Base-by-base conservation (phyloP, 2,113 vertebrate species). In the Dinomys branickii region DNA sequence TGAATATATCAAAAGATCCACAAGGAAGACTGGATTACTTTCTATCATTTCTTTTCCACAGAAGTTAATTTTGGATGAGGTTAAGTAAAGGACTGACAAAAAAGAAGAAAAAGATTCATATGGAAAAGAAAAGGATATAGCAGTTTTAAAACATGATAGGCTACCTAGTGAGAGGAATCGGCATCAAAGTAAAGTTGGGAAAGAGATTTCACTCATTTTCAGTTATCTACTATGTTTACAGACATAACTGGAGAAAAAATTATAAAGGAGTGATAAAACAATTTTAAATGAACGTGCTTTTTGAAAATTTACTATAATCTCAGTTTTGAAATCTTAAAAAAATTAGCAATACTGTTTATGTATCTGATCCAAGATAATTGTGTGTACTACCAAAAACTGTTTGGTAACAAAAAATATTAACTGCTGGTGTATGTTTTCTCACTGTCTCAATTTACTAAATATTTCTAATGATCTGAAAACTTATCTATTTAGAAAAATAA, bases 301-400 rank as follows among this genome's bases (percentile, higher is more conserved):
- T 92, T 63, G 47, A 85, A 96, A 93, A 88, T 75, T 84, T 92
- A 59, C 5, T 44, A 28, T 12, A 61, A 80, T 90, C 22, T 94
- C 52, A 88, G 69, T 82, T 96, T 85, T 52, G 30, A 93, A 94
- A 63, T 88, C 38, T 93, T n/a, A 85, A 88, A 88, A 88, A 88
- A 69, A 75, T 11, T 84, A 92, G 69, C 77, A 90, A 59, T 41
- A 85, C 0, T 73, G 0, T 75, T 91, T 94, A 63, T 63, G 5
- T 50, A 77, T n/a, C 56, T 77, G 54, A 88, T 54, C 88, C 44
- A 94, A 89, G 82, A 96, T 41, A 95, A 71, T 26, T 73, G 61
- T 58, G 13, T 81, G 93, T 61, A 85, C 44, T 85, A 77, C 71
- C 0, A 88, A 85, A 93, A 85, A 88, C 28, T 44, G 12, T 82